Evolutionary conservation across 2,888 invertebrate genomes (phyloP), one percentile per base, ranked within the genome.

Genomic region (Conchocele bisecta): DNA sequence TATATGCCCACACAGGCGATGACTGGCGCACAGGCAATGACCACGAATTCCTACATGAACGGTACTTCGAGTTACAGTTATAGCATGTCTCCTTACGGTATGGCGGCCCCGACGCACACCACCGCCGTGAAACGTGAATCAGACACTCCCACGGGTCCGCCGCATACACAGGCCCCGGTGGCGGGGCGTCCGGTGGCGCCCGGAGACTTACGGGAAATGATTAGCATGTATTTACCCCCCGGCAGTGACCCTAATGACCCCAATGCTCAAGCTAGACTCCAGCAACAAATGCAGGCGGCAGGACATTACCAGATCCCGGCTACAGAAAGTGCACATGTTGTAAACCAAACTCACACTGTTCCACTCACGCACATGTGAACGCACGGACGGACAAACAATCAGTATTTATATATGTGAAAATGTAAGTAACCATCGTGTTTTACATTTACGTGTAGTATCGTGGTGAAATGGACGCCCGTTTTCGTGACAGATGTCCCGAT

Each of bases 201-300:
- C 82, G 94, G 94, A 35, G 94, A 95, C 86, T 92, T 94, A 51
- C 92, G 94, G 60, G 94, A 95, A 89, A 95, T 95, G 94, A 95
- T 95, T 90, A 94, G 94, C 83, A 94, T 95, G 94, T 95, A 95
- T 92, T 93, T 95, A 89, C 92, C 92, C 17, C 94, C 93, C 61
- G 95, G 95, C 89, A 69, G 77, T 70, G 79, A 81, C 51, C 75
- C 82, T 46, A 75, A 84, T 77, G 83, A 83, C 80, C 77, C 83
- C 72, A 68, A 69, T 77, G 79, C 83, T 61, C 85, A 84, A 58
- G 84, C 82, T 48, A 81, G 83, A 63, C 77, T 84, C 35, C 86
- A 85, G 66, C 88, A 87, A 78, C 71, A 74, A 71, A 73, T 74
- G 29, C 72, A 72, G 3, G 59, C 59, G 61, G 65, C 65, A n/a